Evolutionary conservation across 2,888 invertebrate species (phyloP).

Genomic region (Koerneria pararmatus): DNA sequence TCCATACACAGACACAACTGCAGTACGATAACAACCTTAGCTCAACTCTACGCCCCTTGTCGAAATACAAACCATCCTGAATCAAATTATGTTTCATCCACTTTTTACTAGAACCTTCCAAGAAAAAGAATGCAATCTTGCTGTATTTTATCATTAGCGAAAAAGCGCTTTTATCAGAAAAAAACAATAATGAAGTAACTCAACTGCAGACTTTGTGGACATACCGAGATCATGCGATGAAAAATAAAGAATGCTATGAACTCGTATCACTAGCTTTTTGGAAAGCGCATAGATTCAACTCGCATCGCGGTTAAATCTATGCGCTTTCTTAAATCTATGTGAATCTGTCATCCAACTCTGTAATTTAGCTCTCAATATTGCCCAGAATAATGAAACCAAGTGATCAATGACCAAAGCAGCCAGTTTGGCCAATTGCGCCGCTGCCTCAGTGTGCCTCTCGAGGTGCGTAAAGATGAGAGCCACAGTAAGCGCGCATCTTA

Average conservation of each 20-base stretch:
- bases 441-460: constrained; percentile 82
- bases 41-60: neutral
- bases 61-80: neutral
- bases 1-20: neutral
- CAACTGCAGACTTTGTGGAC: too few species aligned
- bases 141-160: neutral
- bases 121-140: too few species aligned
- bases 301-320: too few species aligned
- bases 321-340: too few species aligned
- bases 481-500: constrained; percentile 31
- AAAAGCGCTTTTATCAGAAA: too few species aligned
- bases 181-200: too few species aligned
- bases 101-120: neutral
- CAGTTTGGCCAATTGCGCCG: constrained; percentile 38
- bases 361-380: neutral
- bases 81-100: neutral
- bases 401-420: constrained; percentile 23
- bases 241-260: too few species aligned
- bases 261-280: too few species aligned
- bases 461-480: constrained; percentile 69
- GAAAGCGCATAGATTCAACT: too few species aligned
- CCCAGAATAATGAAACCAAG: too few species aligned
- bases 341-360: neutral
- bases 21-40: neutral
- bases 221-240: too few species aligned